These are phyloP conservation scores for Telmatherina bonti DNA, from an alignment of 2,797 vertebrate genomes.

Conservation along the genomic window DNA sequence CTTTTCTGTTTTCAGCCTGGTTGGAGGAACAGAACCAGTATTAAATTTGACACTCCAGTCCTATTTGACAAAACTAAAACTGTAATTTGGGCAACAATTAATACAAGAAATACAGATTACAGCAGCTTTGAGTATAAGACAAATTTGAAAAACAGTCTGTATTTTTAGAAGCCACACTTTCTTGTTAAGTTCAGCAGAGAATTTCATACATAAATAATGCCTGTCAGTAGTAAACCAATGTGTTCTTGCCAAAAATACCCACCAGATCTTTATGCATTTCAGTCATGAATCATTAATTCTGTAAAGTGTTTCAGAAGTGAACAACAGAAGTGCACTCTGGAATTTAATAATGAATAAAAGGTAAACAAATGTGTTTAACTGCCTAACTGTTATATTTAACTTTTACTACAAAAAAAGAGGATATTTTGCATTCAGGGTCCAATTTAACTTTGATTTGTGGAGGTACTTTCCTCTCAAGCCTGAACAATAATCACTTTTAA, in stretches of 20 bases:
- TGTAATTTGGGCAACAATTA: not conserved
- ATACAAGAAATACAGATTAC: not conserved
- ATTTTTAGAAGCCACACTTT: not conserved
- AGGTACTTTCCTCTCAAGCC: not conserved
- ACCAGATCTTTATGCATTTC: conserved; percentile 16
- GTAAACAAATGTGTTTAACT: not conserved
- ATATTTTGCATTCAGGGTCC: not conserved
- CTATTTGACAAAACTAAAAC: no score
- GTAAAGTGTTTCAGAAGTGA: conserved; percentile 22
- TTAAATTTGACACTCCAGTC: no score
- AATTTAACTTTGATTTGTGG: not conserved
- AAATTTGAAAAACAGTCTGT: conserved; percentile 19
- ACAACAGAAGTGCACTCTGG: conserved; percentile 28
- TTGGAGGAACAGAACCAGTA: no score
- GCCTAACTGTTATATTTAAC: not conserved
- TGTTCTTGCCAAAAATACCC: conserved; percentile 18
- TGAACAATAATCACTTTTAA: not conserved
- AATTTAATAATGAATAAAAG: conserved; percentile 24
- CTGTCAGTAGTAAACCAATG: conserved; percentile 50
- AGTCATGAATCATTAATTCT: conserved; percentile 15
- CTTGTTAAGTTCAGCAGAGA: conserved; percentile 15
- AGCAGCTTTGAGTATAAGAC: not conserved
- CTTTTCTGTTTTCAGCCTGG: no score
- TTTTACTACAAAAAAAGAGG: not conserved
- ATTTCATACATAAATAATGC: conserved; percentile 27